Evolutionary conservation across 2,797 vertebrate genomes (phyloP).

Genomic region (Chaenodraco wilsoni): DNA sequence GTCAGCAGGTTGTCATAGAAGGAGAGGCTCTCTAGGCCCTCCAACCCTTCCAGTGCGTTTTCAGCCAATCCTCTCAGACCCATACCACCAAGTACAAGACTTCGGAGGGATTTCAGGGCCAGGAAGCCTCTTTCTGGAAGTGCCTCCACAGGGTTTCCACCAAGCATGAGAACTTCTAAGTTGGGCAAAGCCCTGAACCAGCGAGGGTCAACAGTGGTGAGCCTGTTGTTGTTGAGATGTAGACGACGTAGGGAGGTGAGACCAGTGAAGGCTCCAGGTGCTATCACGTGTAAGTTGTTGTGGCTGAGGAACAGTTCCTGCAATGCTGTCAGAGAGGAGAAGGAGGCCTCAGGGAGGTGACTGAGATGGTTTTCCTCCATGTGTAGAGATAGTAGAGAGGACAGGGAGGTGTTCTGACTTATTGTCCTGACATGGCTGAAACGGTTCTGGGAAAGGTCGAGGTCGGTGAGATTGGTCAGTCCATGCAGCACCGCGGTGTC

Average conservation of each 20-base stretch:
- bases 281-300: slow-evolving; percentile 90
- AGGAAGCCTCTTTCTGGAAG: slow-evolving; percentile 92
- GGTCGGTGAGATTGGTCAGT: slow-evolving; percentile 92
- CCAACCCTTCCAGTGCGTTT: slow-evolving; percentile 90
- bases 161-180: slow-evolving; percentile 96
- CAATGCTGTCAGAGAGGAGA: slow-evolving; percentile 87
- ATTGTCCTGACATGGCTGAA: slow-evolving; percentile 86
- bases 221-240: slow-evolving; percentile 95
- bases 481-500: slow-evolving; percentile 84
- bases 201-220: slow-evolving; percentile 87
- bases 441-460: slow-evolving; percentile 97
- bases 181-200: slow-evolving; percentile 92
- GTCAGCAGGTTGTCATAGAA: slow-evolving; percentile 94
- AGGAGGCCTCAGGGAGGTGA: slow-evolving; percentile 89
- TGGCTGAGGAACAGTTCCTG: slow-evolving; percentile 98
- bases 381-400: slow-evolving; percentile 91
- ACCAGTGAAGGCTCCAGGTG: slow-evolving; percentile 89
- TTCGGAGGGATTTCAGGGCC: slow-evolving; percentile 89
- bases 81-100: slow-evolving; percentile 95
- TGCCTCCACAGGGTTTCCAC: slow-evolving; percentile 92
- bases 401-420: slow-evolving; percentile 80
- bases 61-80: slow-evolving; percentile 89
- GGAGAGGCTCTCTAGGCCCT: slow-evolving; percentile 93
- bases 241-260: slow-evolving; percentile 89
- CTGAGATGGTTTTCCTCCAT: slow-evolving; percentile 94